phyloP scores from a whole-genome alignment of 2,113 vertebrate species.

The rabbit (Oryctolagus cuniculus) region DNA sequence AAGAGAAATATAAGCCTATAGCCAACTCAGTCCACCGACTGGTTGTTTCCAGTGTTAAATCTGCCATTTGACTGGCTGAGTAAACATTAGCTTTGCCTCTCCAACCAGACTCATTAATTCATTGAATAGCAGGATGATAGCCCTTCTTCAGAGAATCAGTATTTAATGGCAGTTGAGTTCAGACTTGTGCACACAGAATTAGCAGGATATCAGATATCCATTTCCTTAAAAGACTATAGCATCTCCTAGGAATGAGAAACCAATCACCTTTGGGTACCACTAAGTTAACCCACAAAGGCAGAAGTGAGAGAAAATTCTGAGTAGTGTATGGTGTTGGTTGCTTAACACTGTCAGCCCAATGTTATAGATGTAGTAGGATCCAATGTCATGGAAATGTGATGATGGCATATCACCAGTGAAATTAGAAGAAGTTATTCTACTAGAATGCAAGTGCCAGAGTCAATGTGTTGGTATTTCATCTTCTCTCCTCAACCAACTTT shows the following conservation, averaged over 20 bases:
- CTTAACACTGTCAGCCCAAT: neutral
- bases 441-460: neutral
- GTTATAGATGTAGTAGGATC: neutral
- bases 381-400: neutral
- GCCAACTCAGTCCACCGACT: too few species aligned
- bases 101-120: too few species aligned
- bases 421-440: neutral
- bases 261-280: neutral
- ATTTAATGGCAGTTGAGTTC: neutral
- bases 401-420: neutral
- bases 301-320: neutral
- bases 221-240: neutral
- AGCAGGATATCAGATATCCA: neutral
- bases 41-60: too few species aligned
- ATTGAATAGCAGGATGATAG: too few species aligned
- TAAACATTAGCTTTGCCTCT: too few species aligned
- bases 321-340: neutral
- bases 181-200: neutral
- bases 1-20: too few species aligned
- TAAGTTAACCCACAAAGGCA: neutral
- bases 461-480: neutral
- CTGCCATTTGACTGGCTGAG: too few species aligned
- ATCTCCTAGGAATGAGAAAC: neutral
- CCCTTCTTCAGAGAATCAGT: neutral
- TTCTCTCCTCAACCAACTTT: neutral